These are phyloP conservation scores for Drosophila gaucha DNA, from an alignment of 2,888 invertebrate genomes.

Conservation along the genomic window DNA sequence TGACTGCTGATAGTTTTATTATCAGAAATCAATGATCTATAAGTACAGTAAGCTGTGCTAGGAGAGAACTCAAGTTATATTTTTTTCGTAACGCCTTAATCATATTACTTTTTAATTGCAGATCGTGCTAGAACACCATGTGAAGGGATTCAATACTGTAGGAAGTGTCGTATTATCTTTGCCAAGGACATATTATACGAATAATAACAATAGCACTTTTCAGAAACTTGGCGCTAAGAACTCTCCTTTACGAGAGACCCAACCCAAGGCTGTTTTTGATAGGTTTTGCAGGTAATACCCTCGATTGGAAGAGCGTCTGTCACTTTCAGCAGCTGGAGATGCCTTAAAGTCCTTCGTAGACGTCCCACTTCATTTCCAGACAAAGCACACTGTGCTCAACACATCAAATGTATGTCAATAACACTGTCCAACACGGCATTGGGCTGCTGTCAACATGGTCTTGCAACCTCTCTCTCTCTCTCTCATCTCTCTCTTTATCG, in stretches of 20 bases:
- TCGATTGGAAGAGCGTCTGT: slow-evolving; percentile 26
- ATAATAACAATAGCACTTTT: background rate
- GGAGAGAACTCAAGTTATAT: background rate
- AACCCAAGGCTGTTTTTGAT: slow-evolving; percentile 22
- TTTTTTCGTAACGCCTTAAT: background rate
- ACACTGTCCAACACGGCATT: slow-evolving; percentile 61
- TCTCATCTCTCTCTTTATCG: background rate
- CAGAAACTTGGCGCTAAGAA: background rate
- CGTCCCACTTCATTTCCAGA: slow-evolving; percentile 41
- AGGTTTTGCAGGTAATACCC: slow-evolving; percentile 37
- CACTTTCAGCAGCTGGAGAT: slow-evolving; percentile 30
- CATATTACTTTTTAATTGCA: background rate
- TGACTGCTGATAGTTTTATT: slow-evolving; percentile 71
- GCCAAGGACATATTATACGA: background rate
- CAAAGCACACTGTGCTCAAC: slow-evolving; percentile 56
- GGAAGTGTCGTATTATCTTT: too few relatives aligned
- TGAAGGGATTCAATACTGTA: too few relatives aligned
- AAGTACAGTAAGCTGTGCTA: slow-evolving; percentile 50
- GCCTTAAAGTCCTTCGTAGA: slow-evolving; percentile 21
- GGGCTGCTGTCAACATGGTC: slow-evolving; percentile 51
- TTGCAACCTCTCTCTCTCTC: background rate
- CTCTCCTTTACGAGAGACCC: slow-evolving; percentile 4
- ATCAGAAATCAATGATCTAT: slow-evolving; percentile 76
- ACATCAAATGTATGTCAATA: slow-evolving; percentile 71
- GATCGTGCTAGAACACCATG: too few relatives aligned